These are phyloP conservation scores for Sphaerodactylus townsendi DNA, from an alignment of 2,113 vertebrate species.

Conservation along the genomic window DNA sequence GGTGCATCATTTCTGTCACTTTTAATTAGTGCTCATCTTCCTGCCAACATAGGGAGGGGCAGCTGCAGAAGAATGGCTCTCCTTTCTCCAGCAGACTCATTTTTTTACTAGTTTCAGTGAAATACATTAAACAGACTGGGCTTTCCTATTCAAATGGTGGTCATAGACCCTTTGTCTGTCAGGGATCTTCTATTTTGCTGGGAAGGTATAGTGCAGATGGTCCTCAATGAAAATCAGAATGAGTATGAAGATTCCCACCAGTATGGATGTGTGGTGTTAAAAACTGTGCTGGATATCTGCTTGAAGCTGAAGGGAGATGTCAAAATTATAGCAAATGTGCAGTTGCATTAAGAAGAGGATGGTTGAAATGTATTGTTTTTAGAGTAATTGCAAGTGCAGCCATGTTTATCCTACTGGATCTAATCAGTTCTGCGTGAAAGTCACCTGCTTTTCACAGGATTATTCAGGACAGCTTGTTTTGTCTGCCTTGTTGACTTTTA, in stretches of 20 bases:
- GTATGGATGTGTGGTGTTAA: not conserved
- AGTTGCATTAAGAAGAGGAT: not conserved
- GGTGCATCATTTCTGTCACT: not conserved
- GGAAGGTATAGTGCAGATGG: not conserved
- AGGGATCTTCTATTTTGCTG: not conserved
- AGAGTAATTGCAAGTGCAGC: not conserved
- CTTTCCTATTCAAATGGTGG: not conserved
- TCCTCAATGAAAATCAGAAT: conserved; percentile 1
- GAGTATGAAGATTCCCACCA: fast-evolving
- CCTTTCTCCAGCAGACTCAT: not conserved
- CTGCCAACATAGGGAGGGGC: not conserved
- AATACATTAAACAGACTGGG: not conserved
- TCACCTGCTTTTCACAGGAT: conserved; percentile 10
- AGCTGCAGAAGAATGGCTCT: not conserved
- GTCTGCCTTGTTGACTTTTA: conserved; percentile 37
- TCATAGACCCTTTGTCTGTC: not conserved
- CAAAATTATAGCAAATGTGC: conserved; percentile 5
- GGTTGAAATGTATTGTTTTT: not conserved
- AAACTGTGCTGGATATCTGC: not conserved
- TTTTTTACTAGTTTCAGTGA: not conserved
- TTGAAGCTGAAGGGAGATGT: not conserved
- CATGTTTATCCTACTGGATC: not conserved
- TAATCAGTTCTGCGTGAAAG: conserved; percentile 47
- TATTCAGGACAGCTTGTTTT: conserved; percentile 23
- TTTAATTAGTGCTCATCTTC: not conserved